A percentile compares a stretch with the other conserved stretches of the same genome.
Conservation (phyloP, 2,113 vertebrate genomes). For the Macaca mulatta region DNA sequence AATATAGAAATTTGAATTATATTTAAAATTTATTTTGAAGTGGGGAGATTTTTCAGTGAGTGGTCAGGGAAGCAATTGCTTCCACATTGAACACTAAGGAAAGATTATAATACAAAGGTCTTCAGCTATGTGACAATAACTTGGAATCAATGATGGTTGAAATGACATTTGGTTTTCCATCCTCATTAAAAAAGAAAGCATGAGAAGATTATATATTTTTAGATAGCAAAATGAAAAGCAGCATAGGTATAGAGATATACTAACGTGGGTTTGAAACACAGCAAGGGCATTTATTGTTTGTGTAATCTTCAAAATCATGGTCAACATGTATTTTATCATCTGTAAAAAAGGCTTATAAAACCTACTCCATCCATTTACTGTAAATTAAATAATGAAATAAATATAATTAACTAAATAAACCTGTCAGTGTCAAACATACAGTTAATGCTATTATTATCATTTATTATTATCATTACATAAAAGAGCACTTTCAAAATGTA, state of each 20-base stretch:
- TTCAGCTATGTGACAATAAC: not conserved
- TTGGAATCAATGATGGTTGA: not conserved
- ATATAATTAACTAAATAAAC: not conserved
- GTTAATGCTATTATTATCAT: not conserved
- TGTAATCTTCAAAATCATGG: not conserved
- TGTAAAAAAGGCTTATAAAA: not conserved
- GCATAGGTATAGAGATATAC: not conserved
- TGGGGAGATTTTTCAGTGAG: not conserved
- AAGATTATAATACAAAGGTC: not conserved
- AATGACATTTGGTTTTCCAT: conserved; percentile 1
- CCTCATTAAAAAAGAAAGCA: not conserved
- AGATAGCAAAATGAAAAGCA: not conserved
- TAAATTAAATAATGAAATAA: not conserved
- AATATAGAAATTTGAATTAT: not conserved
- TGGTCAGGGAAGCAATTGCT: not conserved
- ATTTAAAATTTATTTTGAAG: conserved; percentile 21
- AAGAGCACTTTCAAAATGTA: not conserved
- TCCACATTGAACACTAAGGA: not conserved
- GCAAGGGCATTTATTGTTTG: not conserved
- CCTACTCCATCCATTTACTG: accelerated
- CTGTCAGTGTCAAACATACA: not conserved
- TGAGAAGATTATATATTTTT: not conserved
- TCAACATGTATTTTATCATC: not conserved
- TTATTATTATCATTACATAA: not conserved
- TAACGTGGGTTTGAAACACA: not conserved